Percentiles rank a stretch among this genome's conserved stretches.
phyloP scores from a whole-genome alignment of 1,140 invertebrate species.

The Euglossa dilemma region DNA sequence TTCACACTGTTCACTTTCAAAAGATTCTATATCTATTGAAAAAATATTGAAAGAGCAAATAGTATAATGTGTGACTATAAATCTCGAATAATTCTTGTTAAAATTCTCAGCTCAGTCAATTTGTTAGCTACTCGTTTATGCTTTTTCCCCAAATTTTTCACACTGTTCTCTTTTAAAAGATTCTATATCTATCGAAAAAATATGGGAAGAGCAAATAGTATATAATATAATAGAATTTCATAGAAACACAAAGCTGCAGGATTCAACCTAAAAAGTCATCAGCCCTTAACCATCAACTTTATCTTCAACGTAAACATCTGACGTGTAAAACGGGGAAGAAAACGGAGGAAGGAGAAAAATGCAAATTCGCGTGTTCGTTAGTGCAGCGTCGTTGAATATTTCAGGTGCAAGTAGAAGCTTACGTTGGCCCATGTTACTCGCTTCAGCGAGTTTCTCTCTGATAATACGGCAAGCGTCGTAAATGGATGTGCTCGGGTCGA shows the following conservation, averaged over 20 bases:
- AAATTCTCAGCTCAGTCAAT: background rate
- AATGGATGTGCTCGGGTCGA: slow-evolving; percentile 95
- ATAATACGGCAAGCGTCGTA: slow-evolving; percentile 98
- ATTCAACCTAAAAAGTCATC: no score
- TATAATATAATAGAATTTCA: no score
- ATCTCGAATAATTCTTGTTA: no score
- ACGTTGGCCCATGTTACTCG: slow-evolving; percentile 91
- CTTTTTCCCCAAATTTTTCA: no score
- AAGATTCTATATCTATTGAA: no score
- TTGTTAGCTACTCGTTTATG: background rate
- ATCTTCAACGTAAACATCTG: background rate
- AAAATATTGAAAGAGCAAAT: no score
- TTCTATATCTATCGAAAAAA: no score
- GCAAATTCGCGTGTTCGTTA: slow-evolving; percentile 5
- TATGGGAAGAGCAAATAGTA: no score
- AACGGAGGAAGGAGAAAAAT: background rate
- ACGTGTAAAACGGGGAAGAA: background rate
- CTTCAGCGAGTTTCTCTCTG: slow-evolving; percentile 96
- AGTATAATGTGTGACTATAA: no score
- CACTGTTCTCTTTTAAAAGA: no score
- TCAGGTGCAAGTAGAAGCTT: slow-evolving; percentile 76
- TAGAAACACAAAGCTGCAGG: no score
- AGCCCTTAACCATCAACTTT: background rate
- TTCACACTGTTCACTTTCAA: no score
- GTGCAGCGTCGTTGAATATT: slow-evolving; percentile 18